Base-by-base conservation (phyloP, 2,797 vertebrate genomes). In the Rhynchonycteris naso region DNA sequence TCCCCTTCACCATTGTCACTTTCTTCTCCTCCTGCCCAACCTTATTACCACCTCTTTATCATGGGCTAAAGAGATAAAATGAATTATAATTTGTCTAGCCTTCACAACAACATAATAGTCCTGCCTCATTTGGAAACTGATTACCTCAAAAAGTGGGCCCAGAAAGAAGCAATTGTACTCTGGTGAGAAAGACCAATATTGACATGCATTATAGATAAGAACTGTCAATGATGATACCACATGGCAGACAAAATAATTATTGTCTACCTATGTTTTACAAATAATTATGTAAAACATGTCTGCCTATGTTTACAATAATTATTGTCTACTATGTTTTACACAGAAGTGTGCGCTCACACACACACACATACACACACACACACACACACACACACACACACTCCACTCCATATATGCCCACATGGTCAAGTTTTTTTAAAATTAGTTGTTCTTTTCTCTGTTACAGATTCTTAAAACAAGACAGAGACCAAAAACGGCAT, bases 1-100 rank as follows among this genome's bases (percentile, higher is more conserved):
- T 90, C 68, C 30, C 18, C 22, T 69, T 79, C 61, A 9, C 81
- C 85, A 66, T 83, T 80, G 59, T 83, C 89, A 68, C 87, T 33
- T 72, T 5, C 18, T 21, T 61, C 61, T 85, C 74, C 78, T 88
- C 84, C 90, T 85, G 75, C 69, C 80, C 90, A 92, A 54, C 81
- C 76, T 61, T 72, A 87, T 89, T 58, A 72, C 69, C 85, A 93
- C 94, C 94, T 96, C 74, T 83, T 82, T 58, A 28, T 89, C 74
- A 5, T 0, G 24, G 24, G 61, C 69, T 92, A 69, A 94, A 86
- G 75, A 93, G 69, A 93, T 43, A 94, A 97, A 91, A 65, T 54
- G 28, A 82, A 90, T 92, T 79, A 35, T 38, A 78, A 79, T 88
- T 74, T 56, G 47, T 76, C 18, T 33, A 24, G 33, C 72, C 89